Evolutionary conservation across 2,888 invertebrate genomes (phyloP).

Genomic region (Augochlorella aurata): DNA sequence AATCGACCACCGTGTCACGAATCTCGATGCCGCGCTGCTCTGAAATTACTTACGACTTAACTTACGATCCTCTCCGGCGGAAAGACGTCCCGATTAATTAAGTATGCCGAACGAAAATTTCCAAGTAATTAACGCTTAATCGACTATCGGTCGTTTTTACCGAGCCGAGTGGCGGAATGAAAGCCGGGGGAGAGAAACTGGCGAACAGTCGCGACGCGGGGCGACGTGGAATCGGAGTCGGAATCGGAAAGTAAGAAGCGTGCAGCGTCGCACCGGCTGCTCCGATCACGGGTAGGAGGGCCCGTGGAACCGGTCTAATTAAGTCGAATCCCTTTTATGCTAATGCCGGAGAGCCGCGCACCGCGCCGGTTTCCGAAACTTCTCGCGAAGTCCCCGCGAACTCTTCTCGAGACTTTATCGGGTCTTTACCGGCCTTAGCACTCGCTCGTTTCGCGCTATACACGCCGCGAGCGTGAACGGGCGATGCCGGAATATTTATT

Average conservation of each 20-base stretch:
- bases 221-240: too few species aligned
- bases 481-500: conserved; percentile 54
- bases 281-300: conserved; percentile 30
- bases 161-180: conserved; percentile 4
- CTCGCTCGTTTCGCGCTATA: conserved; percentile 12
- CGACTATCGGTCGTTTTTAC: conserved; percentile 25
- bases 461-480: not conserved
- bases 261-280: not conserved
- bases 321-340: conserved; percentile 49
- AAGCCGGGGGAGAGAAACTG: not conserved
- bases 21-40: not conserved
- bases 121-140: conserved; percentile 37
- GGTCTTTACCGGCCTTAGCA: conserved; percentile 39
- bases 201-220: conserved; percentile 16
- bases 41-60: conserved; percentile 6
- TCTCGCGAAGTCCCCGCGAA: conserved; percentile 37
- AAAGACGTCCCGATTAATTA: conserved; percentile 22
- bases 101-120: conserved; percentile 24
- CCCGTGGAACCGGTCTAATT: conserved; percentile 27
- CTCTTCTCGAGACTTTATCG: conserved; percentile 47
- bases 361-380: conserved; percentile 38
- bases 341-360: conserved; percentile 27
- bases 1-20: not conserved
- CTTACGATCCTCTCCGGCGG: not conserved
- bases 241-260: conserved; percentile 11